Base-by-base conservation (phyloP, 2,888 invertebrate species). In the Epinotia demarniana region DNA sequence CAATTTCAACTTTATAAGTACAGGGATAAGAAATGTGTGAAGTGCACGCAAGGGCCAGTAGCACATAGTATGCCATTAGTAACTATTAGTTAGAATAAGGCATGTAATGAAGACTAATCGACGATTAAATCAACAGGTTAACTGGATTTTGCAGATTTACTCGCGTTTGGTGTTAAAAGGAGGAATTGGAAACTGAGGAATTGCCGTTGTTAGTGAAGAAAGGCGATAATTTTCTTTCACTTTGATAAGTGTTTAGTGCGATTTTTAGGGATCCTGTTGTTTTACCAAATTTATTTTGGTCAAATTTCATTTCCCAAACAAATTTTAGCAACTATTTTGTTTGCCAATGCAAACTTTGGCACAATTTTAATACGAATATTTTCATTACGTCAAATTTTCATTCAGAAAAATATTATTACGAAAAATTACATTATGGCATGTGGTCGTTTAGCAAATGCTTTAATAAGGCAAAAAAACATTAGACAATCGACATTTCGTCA, bases 91-190 rank as follows among this genome's bases (percentile, higher is more conserved):
- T 81, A 81, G 81, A 81, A 82, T 86, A 85, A 87, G 85, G 85
- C 82, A 72, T 64, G 76, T 89, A 92, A 92, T 91, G 86, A 88
- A 90, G 92, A 92, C 86, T 90, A 92, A 92, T 92, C 87, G 92
- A 86, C 85, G 83, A 89, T 92, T 92, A 90, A 92, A 87, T 89
- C 92, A 91, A 91, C 92, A 92, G 92, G 92, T 92, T 91, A 89
- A 83, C 85, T 69, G 78, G 80, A 66, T 73, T 74, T 69, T 71
- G 64, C 53, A 64, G 75, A 75, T 64, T 71, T 75, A 66, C 72
- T 49, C 27, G 60, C 60, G 69, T 53, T 71, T 60, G 16, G 66
- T 75, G 75, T 71, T 75, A 75, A 75, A 75, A 70, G 64, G 70
- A 71, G 75, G 64, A 71, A 55, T 70, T 75, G n/a, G 57, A 5